These are phyloP conservation scores for Catharus minimus DNA, from an alignment of 2,113 vertebrate species.

Conservation along the genomic window DNA sequence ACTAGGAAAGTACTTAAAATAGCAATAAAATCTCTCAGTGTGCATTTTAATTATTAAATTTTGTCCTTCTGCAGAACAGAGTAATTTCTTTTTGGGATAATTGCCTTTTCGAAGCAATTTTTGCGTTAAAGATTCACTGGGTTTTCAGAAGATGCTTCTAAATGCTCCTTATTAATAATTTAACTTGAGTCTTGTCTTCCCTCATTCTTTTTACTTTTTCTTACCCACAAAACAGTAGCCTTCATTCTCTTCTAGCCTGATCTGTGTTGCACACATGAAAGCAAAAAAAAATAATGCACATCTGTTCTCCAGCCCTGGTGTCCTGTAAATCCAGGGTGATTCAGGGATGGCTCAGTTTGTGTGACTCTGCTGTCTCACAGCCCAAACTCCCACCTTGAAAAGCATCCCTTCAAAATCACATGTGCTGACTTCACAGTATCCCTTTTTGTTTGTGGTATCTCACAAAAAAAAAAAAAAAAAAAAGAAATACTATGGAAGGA, in stretches of 20 bases:
- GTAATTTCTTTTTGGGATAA: constrained; percentile 55
- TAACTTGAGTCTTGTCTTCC: background rate
- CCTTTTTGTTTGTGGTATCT: background rate
- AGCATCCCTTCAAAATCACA: background rate
- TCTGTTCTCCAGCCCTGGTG: background rate
- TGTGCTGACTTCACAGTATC: background rate
- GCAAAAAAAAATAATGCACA: background rate
- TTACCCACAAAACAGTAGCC: background rate
- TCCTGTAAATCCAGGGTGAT: background rate
- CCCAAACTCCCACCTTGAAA: background rate
- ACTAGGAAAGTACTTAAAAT: constrained; percentile 54
- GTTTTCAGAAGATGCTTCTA: constrained; percentile 50
- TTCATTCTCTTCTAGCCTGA: background rate
- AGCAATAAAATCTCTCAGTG: constrained; percentile 41
- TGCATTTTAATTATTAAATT: constrained; percentile 57
- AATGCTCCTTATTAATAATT: constrained; percentile 56
- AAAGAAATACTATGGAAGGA: background rate
- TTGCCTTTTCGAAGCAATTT: constrained; percentile 45
- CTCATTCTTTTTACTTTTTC: background rate
- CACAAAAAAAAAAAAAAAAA: background rate
- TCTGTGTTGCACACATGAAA: background rate
- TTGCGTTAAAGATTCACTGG: constrained; percentile 60
- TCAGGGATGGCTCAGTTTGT: background rate
- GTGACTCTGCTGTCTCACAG: background rate
- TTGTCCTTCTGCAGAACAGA: constrained; percentile 27